Base-by-base conservation (phyloP, 2,888 invertebrate species). In the Brenthis ino region DNA sequence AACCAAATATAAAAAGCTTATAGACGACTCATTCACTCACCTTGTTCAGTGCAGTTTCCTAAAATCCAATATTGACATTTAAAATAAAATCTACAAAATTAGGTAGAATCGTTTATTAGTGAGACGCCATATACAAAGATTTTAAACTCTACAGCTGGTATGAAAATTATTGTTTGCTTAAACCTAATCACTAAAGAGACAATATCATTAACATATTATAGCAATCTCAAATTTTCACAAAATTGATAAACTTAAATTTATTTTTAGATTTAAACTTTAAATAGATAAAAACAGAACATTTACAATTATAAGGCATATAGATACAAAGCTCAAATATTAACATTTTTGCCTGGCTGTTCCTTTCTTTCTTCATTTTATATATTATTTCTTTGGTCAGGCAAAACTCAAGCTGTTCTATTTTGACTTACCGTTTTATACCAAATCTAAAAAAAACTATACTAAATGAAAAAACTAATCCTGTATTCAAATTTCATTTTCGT, bases 111-210 rank as follows among this genome's bases (percentile, higher is more conserved):
- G 78, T 81, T 87, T 88, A 88, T 88, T 87, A 89, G 82, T 85
- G 83, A 85, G 82, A 85, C 81, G 81, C 80, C 82, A 84, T 84
- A 80, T 85, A 90, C 86, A 89, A 81, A 78, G 81, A 77, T 69
- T 50, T 50, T 61, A 71, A 66, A 71, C 58, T 70, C 65, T 66
- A 68, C 57, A 65, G 64, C 56, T 68, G 61, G 24, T 68, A 51
- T 55, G 63, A 63, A 71, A 65, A 55, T 67, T 16, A 56, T 65
- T 64, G 64, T 48, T 65, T 66, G 55, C 68, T 70, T 68, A 68
- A 67, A 53, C 55, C 57, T 65, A 68, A 60, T 51, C 13, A 61
- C 43, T 58, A 70, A 54, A 68, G 33, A 67, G 47, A 69, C 56
- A 67, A 66, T 70, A 72, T 70, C 56, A 53, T 69, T 67, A 74